Base-by-base conservation (phyloP, 2,888 invertebrate genomes). In the Bursaphelenchus okinawaensis region DNA sequence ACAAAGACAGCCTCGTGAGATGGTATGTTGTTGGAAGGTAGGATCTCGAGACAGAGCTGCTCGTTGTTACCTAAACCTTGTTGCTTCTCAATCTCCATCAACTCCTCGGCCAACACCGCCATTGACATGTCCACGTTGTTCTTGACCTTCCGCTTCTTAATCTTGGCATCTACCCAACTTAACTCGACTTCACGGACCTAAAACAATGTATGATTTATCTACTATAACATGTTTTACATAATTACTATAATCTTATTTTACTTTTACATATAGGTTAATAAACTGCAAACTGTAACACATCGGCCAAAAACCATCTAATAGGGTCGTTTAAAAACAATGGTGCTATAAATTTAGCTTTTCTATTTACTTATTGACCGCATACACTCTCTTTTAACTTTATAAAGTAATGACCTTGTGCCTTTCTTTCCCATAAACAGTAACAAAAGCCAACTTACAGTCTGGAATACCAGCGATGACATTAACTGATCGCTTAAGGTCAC, bases 141-240 rank as follows among this genome's bases (percentile, higher is more conserved):
- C 9, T 28, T 29, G 28, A 27, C 56, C 52, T 50, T 66, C 20
- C 66, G 62, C 75, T 71, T 52, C 71, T 74, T 29, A 72, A 77
- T 66, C 23, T 69, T 68, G 7, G 82, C 80, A 62, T 82, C 81
- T 20, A 98, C 87, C 95, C 95, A 98, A 0, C 95, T 92, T n/a
- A 98, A 88, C 84, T 96, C 95, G 0, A 91, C 89, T 78, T 92
- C 92, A 55, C 89, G 89, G 1, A 89, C 89, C 79, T 89, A 89
- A 68, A 91, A 89, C 86, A 95, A 27, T n/a, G 20, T 12, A n/a
- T n/a, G n/a, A n/a, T n/a, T n/a, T n/a, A n/a, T n/a, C n/a, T n/a
- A n/a, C n/a, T n/a, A n/a, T n/a, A n/a, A n/a, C n/a, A n/a, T n/a
- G n/a, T n/a, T n/a, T n/a, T n/a, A n/a, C n/a, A n/a, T n/a, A n/a